Conservation (phyloP, 1,140 invertebrate genomes). For the Brachionus plicatilis region DNA sequence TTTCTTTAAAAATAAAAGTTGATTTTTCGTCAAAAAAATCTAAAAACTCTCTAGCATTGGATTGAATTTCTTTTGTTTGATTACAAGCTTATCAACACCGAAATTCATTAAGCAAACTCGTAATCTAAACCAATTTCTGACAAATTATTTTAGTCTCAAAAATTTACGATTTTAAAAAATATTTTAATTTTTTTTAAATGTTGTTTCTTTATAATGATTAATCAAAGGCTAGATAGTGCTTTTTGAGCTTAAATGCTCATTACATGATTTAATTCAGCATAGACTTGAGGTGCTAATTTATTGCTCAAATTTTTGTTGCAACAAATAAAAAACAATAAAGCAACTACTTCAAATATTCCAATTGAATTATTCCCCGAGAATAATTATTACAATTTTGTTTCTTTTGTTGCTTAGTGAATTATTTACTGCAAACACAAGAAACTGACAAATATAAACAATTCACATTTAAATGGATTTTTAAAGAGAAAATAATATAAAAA, state of each 20-base stretch:
- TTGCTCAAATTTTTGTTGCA: not conserved
- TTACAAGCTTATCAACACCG: slow-evolving; percentile 14
- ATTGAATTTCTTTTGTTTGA: not conserved
- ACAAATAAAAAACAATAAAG: not conserved
- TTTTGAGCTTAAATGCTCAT: not conserved
- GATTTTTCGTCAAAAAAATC: not conserved
- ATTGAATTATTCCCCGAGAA: slow-evolving; percentile 2
- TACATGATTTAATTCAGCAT: slow-evolving; percentile 3
- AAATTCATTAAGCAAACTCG: slow-evolving; percentile 4
- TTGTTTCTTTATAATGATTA: not conserved
- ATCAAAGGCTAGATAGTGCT: not conserved
- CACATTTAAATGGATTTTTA: not conserved
- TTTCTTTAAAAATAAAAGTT: not conserved
- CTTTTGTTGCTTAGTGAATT: slow-evolving; percentile 24
- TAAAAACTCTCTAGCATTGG: not conserved
- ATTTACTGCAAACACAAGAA: slow-evolving; percentile 14
- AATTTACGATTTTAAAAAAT: not conserved
- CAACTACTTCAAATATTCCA: slow-evolving; percentile 16
- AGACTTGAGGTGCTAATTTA: not conserved
- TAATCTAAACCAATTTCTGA: not conserved
- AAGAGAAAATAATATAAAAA: not conserved
- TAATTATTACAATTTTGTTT: slow-evolving; percentile 27
- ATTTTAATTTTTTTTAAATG: not conserved
- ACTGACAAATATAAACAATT: slow-evolving; percentile 16
- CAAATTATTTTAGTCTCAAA: not conserved